phyloP scores from a whole-genome alignment of 2,888 invertebrate species.

The Deilephila porcellus region DNA sequence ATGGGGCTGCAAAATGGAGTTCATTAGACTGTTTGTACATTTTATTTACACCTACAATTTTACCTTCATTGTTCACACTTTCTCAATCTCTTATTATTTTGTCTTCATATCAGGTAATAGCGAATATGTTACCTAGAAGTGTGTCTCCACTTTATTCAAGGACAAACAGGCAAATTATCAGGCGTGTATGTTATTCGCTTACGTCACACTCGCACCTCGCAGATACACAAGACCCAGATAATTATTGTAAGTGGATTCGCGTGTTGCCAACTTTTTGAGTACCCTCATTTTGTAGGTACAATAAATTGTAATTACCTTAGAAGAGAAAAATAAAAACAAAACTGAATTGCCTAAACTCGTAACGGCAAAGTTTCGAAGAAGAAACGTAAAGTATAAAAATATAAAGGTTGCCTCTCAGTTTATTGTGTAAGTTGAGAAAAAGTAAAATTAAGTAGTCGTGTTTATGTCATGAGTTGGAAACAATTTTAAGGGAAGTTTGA shows the following conservation, averaged over 20 bases:
- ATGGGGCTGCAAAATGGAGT: not conserved
- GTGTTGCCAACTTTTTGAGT: constrained; percentile 40
- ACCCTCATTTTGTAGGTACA: constrained; percentile 36
- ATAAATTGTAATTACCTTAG: constrained; percentile 49
- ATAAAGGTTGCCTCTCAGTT: constrained; percentile 55
- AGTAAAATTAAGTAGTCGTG: constrained; percentile 63
- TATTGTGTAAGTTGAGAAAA: constrained; percentile 60
- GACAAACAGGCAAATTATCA: constrained; percentile 7
- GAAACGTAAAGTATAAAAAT: constrained; percentile 63
- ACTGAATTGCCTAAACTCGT: constrained; percentile 46
- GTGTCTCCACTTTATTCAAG: not conserved
- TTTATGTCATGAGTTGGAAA: constrained; percentile 57
- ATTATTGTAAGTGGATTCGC: constrained; percentile 49
- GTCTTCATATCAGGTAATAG: not conserved
- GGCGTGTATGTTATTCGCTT: constrained; percentile 10
- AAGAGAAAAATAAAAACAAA: constrained; percentile 49
- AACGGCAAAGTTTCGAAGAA: constrained; percentile 55
- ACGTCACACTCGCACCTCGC: constrained; percentile 41
- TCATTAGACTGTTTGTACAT: not conserved
- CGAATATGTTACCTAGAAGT: not conserved
- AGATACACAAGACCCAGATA: constrained; percentile 39
- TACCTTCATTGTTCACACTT: not conserved
- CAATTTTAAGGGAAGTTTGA: constrained; percentile 51
- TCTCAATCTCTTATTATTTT: not conserved
- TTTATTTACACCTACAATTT: not conserved